Evolutionary conservation across 1,140 invertebrate species (phyloP).

Genomic region (Drosophila quadrilineata): DNA sequence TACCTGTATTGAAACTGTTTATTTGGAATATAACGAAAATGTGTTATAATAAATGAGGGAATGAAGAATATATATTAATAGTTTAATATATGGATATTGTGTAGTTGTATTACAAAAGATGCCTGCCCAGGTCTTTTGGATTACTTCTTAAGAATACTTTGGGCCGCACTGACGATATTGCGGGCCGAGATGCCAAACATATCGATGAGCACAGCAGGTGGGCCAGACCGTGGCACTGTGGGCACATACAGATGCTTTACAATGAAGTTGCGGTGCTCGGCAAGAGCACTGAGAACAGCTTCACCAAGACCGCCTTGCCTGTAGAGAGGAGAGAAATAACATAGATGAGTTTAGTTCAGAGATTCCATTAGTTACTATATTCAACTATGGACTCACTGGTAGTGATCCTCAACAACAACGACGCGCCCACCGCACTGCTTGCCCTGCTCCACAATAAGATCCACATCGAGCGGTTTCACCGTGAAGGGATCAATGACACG

Average conservation of each 20-base stretch:
- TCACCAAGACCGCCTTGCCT: slow-evolving; percentile 95
- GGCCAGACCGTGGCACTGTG: slow-evolving; percentile 95
- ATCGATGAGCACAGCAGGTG: slow-evolving; percentile 91
- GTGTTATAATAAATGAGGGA: not conserved
- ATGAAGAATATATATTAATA: not conserved
- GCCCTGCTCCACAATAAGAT: slow-evolving; percentile 90
- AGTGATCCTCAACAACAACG: slow-evolving; percentile 98
- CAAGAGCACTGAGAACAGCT: slow-evolving; percentile 92
- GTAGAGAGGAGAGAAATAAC: not conserved
- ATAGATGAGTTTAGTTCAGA: not conserved
- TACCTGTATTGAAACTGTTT: not conserved
- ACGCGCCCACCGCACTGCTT: slow-evolving; percentile 90
- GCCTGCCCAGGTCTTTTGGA: too few relatives aligned
- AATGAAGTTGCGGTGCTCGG: slow-evolving; percentile 87
- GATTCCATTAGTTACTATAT: not conserved
- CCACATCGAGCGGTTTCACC: slow-evolving; percentile 95
- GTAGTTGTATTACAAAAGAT: not conserved
- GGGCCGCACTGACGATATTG: slow-evolving; percentile 88
- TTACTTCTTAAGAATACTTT: slow-evolving; percentile 85
- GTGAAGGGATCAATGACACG: slow-evolving; percentile 97
- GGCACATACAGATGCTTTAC: slow-evolving; percentile 93
- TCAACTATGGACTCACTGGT: slow-evolving; percentile 85
- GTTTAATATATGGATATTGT: not conserved
- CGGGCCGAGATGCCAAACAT: slow-evolving; percentile 93
- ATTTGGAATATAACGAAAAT: not conserved